Conservation (phyloP, 2,113 vertebrate species). For the Glaucomys volans region DNA sequence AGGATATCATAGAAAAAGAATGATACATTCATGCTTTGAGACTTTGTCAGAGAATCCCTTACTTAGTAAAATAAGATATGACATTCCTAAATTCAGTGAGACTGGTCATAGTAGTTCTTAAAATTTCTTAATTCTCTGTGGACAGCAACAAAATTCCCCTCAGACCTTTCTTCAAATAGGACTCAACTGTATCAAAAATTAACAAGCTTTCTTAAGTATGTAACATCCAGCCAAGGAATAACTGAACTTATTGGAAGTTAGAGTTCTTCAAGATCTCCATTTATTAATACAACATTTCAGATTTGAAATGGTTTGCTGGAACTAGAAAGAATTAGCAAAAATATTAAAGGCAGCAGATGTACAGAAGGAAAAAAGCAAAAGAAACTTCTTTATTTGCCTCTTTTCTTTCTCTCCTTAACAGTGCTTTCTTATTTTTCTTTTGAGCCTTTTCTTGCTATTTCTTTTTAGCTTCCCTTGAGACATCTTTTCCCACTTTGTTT, state of each 20-base stretch:
- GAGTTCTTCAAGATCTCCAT: background rate
- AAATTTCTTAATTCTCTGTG: conserved; percentile 30
- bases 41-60: conserved; percentile 12
- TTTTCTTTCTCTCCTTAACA: background rate
- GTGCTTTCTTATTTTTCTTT: background rate
- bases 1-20: background rate
- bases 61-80: background rate
- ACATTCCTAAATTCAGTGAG: background rate
- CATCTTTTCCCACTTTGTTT: conserved; percentile 9
- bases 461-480: background rate
- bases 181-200: conserved; percentile 50
- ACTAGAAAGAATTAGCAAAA: background rate
- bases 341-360: background rate
- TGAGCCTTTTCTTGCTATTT: background rate
- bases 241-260: conserved; percentile 20
- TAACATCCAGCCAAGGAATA: conserved; percentile 10
- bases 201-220: conserved; percentile 19
- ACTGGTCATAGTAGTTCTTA: background rate
- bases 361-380: background rate
- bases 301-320: conserved; percentile 47
- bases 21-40: background rate
- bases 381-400: background rate
- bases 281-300: conserved; percentile 4
- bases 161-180: conserved; percentile 33
- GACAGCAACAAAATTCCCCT: conserved; percentile 30